Percentiles rank a stretch among this genome's conserved stretches.
These are phyloP conservation scores for Antheraea mylitta DNA, from an alignment of 1,140 invertebrate species.

Conservation along the genomic window DNA sequence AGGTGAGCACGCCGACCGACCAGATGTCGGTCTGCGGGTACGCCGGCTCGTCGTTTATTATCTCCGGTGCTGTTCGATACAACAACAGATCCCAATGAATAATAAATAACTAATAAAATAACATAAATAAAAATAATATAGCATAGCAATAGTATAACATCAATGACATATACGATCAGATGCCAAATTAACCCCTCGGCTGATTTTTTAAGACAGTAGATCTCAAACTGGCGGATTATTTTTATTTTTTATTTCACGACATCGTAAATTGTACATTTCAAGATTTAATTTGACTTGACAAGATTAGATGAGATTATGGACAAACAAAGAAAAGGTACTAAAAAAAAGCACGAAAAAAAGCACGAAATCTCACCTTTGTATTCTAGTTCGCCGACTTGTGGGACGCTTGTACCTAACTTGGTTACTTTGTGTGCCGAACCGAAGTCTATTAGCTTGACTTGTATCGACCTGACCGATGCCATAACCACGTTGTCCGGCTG, in stretches of 20 bases:
- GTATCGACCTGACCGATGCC: constrained; percentile 89
- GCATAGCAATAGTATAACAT: no score
- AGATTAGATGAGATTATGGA: no score
- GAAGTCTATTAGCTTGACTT: constrained; percentile 96
- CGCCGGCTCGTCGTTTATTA: constrained; percentile 91
- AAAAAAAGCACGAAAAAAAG: neutral
- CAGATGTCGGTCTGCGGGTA: constrained; percentile 97
- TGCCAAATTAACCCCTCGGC: no score
- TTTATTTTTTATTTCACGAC: no score
- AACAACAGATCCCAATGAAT: neutral
- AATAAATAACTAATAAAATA: no score
- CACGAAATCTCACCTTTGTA: constrained; percentile 84
- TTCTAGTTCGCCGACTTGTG: constrained; percentile 84
- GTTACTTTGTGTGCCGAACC: constrained; percentile 90
- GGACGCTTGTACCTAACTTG: constrained; percentile 87
- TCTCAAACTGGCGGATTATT: no score
- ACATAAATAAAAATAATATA: no score
- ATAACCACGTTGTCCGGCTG: constrained; percentile 99
- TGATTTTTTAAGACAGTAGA: no score
- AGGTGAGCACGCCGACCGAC: constrained; percentile 95
- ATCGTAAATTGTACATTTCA: no score
- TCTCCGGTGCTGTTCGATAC: constrained; percentile 89
- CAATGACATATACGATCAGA: no score
- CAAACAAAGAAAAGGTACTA: no score
- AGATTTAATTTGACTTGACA: no score